Evolutionary conservation across 1,140 invertebrate genomes (phyloP).

Genomic region (Leptopilina clavipes): DNA sequence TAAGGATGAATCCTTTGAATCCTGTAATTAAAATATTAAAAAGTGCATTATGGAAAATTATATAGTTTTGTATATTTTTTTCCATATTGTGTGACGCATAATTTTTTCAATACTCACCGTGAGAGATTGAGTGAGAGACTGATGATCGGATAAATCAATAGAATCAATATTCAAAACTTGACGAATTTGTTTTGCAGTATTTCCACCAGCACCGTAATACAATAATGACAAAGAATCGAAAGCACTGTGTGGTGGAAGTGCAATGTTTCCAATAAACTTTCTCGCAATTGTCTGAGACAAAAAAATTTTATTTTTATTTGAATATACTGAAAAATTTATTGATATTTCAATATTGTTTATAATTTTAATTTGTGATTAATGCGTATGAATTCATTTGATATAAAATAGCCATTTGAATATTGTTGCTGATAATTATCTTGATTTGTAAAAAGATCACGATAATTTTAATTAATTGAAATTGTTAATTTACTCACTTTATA

Average conservation of each 20-base stretch:
- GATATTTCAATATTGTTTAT: too few species aligned
- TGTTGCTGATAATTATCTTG: too few species aligned
- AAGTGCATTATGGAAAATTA: too few species aligned
- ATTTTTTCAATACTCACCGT: neutral
- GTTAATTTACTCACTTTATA: neutral
- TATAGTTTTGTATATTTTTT: too few species aligned
- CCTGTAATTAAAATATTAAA: neutral
- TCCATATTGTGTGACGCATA: too few species aligned
- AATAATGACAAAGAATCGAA: conserved; percentile 18
- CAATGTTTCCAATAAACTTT: neutral
- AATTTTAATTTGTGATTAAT: too few species aligned
- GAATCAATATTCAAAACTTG: neutral
- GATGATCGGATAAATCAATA: neutral
- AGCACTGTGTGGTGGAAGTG: neutral
- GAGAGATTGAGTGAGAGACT: neutral
- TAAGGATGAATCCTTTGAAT: neutral
- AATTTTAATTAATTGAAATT: neutral
- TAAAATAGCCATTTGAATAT: too few species aligned
- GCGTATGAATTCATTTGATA: too few species aligned
- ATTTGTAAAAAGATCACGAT: too few species aligned
- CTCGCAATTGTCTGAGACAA: neutral
- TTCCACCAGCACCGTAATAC: neutral
- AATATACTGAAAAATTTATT: too few species aligned
- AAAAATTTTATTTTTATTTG: neutral
- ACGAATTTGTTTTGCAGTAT: conserved; percentile 20